Conservation (phyloP, 1,140 invertebrate genomes). For the Heliconius melpomene region DNA sequence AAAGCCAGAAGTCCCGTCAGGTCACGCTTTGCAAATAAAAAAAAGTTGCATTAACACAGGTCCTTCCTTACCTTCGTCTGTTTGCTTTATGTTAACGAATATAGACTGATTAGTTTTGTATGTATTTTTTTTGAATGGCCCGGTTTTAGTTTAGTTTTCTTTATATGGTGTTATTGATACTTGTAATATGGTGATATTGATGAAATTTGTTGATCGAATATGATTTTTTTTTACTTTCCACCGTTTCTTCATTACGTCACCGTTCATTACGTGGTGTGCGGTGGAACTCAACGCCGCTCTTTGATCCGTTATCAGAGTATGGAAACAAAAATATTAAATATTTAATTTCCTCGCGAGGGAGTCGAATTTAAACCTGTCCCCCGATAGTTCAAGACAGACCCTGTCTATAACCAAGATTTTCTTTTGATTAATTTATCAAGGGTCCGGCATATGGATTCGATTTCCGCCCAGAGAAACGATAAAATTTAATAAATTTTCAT, state of each 20-base stretch:
- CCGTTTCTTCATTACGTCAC: too few relatives aligned
- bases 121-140: slow-evolving; percentile 42
- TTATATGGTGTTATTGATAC: neutral
- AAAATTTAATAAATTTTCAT: too few relatives aligned
- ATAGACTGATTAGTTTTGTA: slow-evolving; percentile 47
- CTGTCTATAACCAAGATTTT: too few relatives aligned
- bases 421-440: too few relatives aligned
- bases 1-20: slow-evolving; percentile 56
- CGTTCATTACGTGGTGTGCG: too few relatives aligned
- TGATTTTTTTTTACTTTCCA: neutral
- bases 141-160: slow-evolving; percentile 33
- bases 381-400: too few relatives aligned
- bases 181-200: neutral
- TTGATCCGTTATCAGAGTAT: too few relatives aligned
- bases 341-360: neutral
- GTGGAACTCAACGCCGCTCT: too few relatives aligned
- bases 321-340: too few relatives aligned
- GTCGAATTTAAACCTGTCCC: neutral
- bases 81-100: slow-evolving; percentile 52
- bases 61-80: slow-evolving; percentile 48
- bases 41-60: slow-evolving; percentile 57
- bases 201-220: neutral
- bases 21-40: slow-evolving; percentile 63
- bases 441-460: too few relatives aligned
- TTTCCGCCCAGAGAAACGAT: too few relatives aligned